Conservation (phyloP, 2,888 invertebrate species). For the Eulithis testata region DNA sequence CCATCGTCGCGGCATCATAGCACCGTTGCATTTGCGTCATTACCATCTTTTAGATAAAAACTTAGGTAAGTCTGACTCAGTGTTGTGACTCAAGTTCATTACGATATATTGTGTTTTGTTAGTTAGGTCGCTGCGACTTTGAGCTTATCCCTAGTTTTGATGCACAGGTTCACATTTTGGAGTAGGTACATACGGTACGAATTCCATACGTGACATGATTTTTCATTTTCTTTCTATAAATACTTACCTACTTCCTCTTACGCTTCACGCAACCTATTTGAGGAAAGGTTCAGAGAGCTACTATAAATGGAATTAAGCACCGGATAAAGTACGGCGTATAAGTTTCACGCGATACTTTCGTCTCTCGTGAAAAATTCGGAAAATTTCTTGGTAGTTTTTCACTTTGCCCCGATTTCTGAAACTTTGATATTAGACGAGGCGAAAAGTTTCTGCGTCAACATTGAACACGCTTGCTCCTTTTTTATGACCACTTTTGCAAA, state of each 20-base stretch:
- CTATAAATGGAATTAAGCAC: constrained; percentile 13
- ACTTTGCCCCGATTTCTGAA: constrained; percentile 53
- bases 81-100: constrained; percentile 24
- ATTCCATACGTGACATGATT: no score
- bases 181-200: no score
- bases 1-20: constrained; percentile 17
- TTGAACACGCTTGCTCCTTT: neutral
- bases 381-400: constrained; percentile 54
- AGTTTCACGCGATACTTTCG: constrained; percentile 42
- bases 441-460: constrained; percentile 46
- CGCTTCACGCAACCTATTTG: constrained; percentile 10
- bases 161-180: neutral
- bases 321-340: constrained; percentile 25
- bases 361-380: constrained; percentile 42
- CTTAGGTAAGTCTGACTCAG: constrained; percentile 22
- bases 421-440: constrained; percentile 64
- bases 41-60: constrained; percentile 34
- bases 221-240: no score
- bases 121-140: constrained; percentile 4
- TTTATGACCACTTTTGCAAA: neutral
- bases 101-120: constrained; percentile 15
- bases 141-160: neutral
- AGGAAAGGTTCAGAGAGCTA: constrained; percentile 12
- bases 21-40: constrained; percentile 35
- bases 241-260: neutral